Conservation (phyloP, 2,797 vertebrate genomes). For the Mus caroli region DNA sequence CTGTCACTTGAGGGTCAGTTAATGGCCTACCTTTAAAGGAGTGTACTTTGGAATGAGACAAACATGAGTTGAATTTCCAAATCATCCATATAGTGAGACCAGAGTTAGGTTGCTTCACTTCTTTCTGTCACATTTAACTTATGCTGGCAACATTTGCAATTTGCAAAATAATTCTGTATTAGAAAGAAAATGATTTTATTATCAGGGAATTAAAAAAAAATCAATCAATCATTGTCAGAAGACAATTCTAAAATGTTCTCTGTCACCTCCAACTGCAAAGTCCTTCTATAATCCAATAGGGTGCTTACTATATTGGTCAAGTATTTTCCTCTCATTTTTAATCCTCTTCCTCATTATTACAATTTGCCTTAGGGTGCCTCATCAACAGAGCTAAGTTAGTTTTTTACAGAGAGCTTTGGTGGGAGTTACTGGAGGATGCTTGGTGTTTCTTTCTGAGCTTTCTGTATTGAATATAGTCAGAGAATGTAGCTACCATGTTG, state of each 20-base stretch:
- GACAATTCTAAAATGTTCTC: background rate
- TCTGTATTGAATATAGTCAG: background rate
- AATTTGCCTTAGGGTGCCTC: background rate
- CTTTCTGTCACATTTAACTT: background rate
- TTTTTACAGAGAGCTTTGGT: background rate
- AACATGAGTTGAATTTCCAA: conserved; percentile 42
- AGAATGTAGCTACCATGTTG: background rate
- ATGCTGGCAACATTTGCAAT: background rate
- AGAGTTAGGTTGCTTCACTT: background rate
- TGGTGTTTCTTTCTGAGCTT: background rate
- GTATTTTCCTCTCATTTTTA: background rate
- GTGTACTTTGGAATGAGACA: background rate
- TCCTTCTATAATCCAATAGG: background rate
- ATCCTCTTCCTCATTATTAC: background rate
- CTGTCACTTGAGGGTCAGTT: background rate
- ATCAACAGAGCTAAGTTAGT: no score
- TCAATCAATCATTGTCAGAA: background rate
- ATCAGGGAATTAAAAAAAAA: background rate
- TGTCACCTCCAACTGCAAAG: no score
- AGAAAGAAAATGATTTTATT: conserved; percentile 53
- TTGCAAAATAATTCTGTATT: background rate
- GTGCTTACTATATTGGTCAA: background rate
- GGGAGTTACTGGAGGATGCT: background rate
- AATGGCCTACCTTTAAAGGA: background rate
- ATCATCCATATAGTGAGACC: background rate